Evolutionary conservation across 2,113 vertebrate species (phyloP).

Genomic region (Hemichromis elongatus): DNA sequence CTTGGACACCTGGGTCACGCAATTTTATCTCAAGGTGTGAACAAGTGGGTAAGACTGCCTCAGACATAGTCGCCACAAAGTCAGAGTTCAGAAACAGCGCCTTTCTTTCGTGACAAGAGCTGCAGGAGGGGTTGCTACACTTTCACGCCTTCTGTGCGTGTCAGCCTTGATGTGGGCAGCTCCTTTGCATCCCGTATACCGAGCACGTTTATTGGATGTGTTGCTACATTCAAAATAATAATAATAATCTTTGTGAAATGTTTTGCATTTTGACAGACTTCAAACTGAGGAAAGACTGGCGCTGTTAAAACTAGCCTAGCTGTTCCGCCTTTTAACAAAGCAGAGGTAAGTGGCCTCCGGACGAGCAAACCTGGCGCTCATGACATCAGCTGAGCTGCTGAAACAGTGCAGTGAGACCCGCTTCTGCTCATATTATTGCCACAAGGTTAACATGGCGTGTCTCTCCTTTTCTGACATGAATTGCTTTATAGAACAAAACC

Average conservation of each 20-base stretch:
- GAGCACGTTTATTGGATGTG: background rate
- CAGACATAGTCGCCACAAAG: background rate
- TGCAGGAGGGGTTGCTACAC: background rate
- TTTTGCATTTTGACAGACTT: background rate
- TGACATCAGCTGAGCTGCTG: background rate
- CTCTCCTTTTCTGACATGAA: background rate
- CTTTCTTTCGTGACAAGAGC: background rate
- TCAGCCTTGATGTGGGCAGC: background rate
- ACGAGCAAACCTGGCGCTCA: background rate
- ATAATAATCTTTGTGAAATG: background rate
- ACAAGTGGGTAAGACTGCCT: background rate
- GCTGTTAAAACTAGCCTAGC: background rate
- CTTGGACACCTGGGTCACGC: background rate
- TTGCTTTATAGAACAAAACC: background rate
- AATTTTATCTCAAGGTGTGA: background rate
- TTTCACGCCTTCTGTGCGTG: background rate
- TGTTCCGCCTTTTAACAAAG: background rate
- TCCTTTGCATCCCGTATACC: background rate
- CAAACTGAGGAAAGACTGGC: background rate
- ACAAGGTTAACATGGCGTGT: background rate
- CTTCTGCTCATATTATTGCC: background rate
- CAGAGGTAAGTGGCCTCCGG: background rate
- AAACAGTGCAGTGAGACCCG: background rate
- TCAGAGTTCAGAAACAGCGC: background rate
- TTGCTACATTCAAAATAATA: background rate